These are phyloP conservation scores for Steatornis caripensis DNA, from an alignment of 2,113 vertebrate species.

Conservation along the genomic window DNA sequence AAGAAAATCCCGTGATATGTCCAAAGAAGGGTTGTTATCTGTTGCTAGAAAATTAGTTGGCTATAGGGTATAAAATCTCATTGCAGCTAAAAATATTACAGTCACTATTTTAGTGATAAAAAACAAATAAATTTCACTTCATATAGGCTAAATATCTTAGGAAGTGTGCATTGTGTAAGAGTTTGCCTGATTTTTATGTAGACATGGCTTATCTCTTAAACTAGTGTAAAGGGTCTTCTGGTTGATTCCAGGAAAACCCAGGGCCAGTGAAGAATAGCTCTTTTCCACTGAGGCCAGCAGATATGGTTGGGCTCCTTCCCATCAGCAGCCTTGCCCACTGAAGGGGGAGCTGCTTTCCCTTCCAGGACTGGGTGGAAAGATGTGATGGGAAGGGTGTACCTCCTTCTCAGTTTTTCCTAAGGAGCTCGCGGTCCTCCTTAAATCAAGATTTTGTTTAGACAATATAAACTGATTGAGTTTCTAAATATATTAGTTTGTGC, in stretches of 20 bases:
- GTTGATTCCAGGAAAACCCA: not conserved
- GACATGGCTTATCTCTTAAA: not conserved
- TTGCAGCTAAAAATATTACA: not conserved
- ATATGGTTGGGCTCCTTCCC: not conserved
- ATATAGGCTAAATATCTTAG: not conserved
- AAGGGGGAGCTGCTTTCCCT: not conserved
- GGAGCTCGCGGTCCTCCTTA: not conserved
- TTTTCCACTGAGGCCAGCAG: not conserved
- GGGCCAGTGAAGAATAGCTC: not conserved
- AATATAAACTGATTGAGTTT: not conserved
- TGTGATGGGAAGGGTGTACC: not conserved
- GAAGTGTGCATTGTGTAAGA: not conserved
- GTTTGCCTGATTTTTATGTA: not conserved
- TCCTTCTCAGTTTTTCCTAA: not conserved
- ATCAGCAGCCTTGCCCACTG: not conserved
- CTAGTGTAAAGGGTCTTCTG: not conserved
- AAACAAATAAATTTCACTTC: not conserved
- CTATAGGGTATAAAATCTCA: not conserved
- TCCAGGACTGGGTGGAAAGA: not conserved
- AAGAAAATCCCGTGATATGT: not conserved
- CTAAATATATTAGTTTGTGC: not conserved
- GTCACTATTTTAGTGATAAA: not conserved
- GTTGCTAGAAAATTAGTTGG: not conserved
- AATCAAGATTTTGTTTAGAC: not conserved
- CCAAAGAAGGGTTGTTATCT: not conserved